Evolutionary conservation across 2,797 vertebrate genomes (phyloP).

Genomic region (Acipenser transmontanus): DNA sequence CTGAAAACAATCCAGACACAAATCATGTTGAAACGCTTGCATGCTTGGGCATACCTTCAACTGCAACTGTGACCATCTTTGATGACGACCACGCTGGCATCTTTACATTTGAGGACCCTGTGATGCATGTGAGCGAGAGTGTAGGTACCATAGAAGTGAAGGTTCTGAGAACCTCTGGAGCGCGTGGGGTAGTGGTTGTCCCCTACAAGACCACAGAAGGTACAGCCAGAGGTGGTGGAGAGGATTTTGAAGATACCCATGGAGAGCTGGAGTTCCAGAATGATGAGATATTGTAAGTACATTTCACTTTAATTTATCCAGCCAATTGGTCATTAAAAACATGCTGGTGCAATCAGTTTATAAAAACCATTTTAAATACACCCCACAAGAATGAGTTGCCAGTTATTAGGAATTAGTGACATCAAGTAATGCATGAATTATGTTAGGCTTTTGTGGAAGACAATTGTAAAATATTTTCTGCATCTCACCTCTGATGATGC

Average conservation of each 20-base stretch:
- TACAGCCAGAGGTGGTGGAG: slow-evolving; percentile 84
- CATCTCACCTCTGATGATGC: too few relatives aligned
- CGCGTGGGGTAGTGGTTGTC: slow-evolving; percentile 81
- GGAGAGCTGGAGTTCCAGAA: slow-evolving; percentile 92
- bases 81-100: slow-evolving; percentile 92
- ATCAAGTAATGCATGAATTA: too few relatives aligned
- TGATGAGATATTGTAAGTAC: slow-evolving; percentile 89
- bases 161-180: slow-evolving; percentile 80
- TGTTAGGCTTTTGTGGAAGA: too few relatives aligned
- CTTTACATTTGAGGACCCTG: slow-evolving; percentile 82
- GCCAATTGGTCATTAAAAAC: too few relatives aligned
- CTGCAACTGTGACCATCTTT: slow-evolving; percentile 83
- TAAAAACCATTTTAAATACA: too few relatives aligned
- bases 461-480: too few relatives aligned
- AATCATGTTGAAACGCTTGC: slow-evolving; percentile 56
- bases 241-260: slow-evolving; percentile 89
- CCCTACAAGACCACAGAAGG: slow-evolving; percentile 87
- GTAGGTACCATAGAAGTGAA: slow-evolving; percentile 87
- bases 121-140: slow-evolving; percentile 81
- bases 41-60: slow-evolving; percentile 69
- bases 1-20: slow-evolving; percentile 50
- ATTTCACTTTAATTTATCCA: background rate
- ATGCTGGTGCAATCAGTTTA: too few relatives aligned
- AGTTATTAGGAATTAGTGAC: too few relatives aligned
- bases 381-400: too few relatives aligned